Evolutionary conservation across 2,113 vertebrate genomes (phyloP), one percentile per base, ranked within the genome.

Genomic region (Dromas ardeola): DNA sequence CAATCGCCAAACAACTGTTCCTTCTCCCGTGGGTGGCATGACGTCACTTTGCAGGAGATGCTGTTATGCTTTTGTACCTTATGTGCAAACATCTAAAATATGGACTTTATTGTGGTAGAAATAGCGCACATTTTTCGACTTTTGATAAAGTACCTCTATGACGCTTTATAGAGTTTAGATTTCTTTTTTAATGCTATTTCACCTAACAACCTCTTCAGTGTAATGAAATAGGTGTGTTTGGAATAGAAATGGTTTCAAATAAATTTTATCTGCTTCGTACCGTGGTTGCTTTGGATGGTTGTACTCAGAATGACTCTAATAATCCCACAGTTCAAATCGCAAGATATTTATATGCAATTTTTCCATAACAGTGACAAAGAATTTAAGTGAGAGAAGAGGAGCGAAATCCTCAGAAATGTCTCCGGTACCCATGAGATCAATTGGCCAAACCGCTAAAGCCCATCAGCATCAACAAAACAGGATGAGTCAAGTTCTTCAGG

Each of bases 401-500:
- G 98, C 96, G 25, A 99, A 99, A 97, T 98, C 96, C 83, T 98
- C 98, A 0, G 99, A 99, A 97, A 99, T 99, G 99, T 99, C 99
- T 88, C 99, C 99, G 1, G 98, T 99, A 74, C 99, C 99, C 38
- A 62, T 99, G 95, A 99, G 99, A 9, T 99, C 99, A 5, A 53
- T 97, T 49, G 97, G 98, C 81, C 99, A 98, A 30, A 97, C 97
- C 4, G 83, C 98, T 36, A 99, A 99, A 97, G 85, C 98, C 53
- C 98, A 98, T 94, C 93, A 97, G 43, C 98, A 98, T 94, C 98
- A 98, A n/a, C 99, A 99, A 45, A 99, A 99, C 98, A 96, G 99
- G 92, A 99, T 99, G 81, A 99, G 99, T 73, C 99, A 99, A 97
- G 99, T 99, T 36, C 99, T 99, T 2, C 99, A 99, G 94, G 99